Conservation (phyloP, 2,797 vertebrate genomes). For the Aeoliscus strigatus region DNA sequence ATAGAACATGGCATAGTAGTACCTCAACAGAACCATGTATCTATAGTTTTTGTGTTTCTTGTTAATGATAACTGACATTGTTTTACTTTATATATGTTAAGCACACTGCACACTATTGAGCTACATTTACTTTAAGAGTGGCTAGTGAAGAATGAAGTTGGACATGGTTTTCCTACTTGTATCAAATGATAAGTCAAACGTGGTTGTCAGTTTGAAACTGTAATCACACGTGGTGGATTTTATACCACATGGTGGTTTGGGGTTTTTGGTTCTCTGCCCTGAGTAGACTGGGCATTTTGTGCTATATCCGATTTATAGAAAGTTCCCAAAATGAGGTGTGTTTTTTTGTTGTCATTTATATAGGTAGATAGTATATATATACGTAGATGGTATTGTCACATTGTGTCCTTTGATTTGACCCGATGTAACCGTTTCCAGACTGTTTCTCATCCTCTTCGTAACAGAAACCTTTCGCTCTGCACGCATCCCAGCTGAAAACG, state of each 20-base stretch:
- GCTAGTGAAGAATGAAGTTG: background rate
- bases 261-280: background rate
- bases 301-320: background rate
- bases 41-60: too few species aligned
- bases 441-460: background rate
- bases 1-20: too few species aligned
- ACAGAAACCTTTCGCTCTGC: slow-evolving; percentile 12
- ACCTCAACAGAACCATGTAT: too few species aligned
- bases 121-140: background rate
- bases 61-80: too few species aligned
- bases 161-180: background rate
- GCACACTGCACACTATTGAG: too few species aligned
- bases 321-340: background rate
- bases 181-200: background rate
- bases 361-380: slow-evolving; percentile 1
- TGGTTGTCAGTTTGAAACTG: background rate
- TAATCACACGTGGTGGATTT: background rate
- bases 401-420: background rate
- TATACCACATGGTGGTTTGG: background rate
- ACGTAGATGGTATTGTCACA: background rate
- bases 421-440: background rate
- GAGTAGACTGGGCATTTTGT: background rate
- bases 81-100: too few species aligned
- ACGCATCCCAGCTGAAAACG: slow-evolving; percentile 24
- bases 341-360: background rate